Percentiles rank a stretch among this genome's conserved stretches.
Conservation (phyloP, 35 echinoderm and acorn worm species). For the Holothuria glaberrima region DNA sequence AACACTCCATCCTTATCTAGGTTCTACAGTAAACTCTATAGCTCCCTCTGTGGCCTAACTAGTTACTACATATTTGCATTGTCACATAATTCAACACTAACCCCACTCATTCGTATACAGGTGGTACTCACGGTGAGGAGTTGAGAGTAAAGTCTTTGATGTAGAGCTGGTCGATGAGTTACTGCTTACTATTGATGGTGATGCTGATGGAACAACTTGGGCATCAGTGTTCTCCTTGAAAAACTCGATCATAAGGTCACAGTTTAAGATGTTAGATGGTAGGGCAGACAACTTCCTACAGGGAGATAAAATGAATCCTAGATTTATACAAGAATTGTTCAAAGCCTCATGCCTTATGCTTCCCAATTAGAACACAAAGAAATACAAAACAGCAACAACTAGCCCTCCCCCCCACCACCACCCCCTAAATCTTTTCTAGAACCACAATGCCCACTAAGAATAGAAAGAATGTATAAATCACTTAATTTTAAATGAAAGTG, state of each 20-base stretch:
- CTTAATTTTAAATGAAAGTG: too few species aligned
- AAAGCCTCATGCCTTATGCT: background rate
- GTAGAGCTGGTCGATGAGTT: background rate
- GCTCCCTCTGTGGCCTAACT: too few species aligned
- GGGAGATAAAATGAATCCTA: background rate
- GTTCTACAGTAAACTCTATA: too few species aligned
- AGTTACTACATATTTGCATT: too few species aligned
- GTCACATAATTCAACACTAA: too few species aligned
- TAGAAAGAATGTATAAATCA: too few species aligned
- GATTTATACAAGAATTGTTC: background rate
- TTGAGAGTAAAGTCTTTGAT: background rate
- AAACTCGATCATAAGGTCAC: slow-evolving; percentile 22
- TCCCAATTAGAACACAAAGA: background rate
- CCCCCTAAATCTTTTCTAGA: too few species aligned
- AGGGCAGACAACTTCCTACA: slow-evolving; percentile 19
- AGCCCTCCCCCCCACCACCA: too few species aligned
- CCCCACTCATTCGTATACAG: too few species aligned
- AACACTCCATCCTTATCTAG: too few species aligned
- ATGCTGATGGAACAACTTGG: background rate
- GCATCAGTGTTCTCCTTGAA: slow-evolving; percentile 4
- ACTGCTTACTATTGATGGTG: background rate
- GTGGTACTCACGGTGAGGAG: background rate
- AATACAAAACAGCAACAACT: too few species aligned
- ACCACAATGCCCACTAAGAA: too few species aligned
- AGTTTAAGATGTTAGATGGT: slow-evolving; percentile 16